A percentile compares a stretch with the other conserved stretches of the same genome.
phyloP scores from a whole-genome alignment of 2,113 vertebrate genomes.

The Tragelaphus imberbis region DNA sequence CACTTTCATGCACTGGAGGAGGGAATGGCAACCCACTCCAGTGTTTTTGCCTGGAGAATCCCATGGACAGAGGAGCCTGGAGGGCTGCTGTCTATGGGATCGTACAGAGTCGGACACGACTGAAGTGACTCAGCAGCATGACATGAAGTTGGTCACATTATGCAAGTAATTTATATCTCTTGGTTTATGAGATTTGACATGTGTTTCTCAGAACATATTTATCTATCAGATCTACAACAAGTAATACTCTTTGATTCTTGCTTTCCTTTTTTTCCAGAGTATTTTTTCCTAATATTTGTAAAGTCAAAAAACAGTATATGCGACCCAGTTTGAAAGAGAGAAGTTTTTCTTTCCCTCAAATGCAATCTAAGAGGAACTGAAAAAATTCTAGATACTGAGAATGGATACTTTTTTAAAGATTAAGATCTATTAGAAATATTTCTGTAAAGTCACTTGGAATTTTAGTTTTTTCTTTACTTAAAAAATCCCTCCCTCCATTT shows the following conservation, averaged over 20 bases:
- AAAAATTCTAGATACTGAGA: background rate
- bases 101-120: no score
- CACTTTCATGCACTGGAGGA: no score
- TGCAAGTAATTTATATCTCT: background rate
- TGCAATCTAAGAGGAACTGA: background rate
- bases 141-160: background rate
- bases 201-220: background rate
- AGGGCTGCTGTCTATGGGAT: no score
- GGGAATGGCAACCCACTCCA: no score
- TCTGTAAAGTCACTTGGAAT: background rate
- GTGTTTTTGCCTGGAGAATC: no score
- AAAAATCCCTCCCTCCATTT: background rate
- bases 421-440: background rate
- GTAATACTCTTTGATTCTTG: background rate
- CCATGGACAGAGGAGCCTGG: no score
- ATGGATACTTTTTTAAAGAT: background rate
- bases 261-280: background rate
- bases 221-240: background rate
- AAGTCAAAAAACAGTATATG: background rate
- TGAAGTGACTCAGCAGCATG: background rate
- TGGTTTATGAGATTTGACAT: background rate
- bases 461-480: background rate
- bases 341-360: background rate
- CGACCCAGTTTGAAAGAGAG: background rate
- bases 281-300: background rate